A percentile compares a stretch with the other conserved stretches of the same genome.
These are phyloP conservation scores for Oophaga pumilio DNA, from an alignment of 2,113 vertebrate genomes.

Conservation along the genomic window DNA sequence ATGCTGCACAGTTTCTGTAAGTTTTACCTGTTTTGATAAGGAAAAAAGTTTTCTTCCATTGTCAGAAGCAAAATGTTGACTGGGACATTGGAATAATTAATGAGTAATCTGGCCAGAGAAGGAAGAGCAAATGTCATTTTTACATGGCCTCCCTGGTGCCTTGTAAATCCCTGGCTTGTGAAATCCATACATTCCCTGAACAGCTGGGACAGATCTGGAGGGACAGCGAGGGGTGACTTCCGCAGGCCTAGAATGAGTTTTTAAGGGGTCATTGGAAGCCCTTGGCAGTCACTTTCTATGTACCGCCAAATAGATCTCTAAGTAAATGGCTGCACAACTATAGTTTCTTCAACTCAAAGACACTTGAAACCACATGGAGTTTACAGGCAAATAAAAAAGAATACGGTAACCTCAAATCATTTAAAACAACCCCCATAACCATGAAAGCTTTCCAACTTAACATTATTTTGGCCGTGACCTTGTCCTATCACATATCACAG, in stretches of 20 bases:
- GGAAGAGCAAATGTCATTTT: constrained; percentile 1
- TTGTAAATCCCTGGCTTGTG: constrained; percentile 33
- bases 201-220: constrained; percentile 31
- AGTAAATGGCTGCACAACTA: not conserved
- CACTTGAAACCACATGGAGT: not conserved
- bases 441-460: not conserved
- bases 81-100: not conserved
- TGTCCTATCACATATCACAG: constrained; percentile 14
- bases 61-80: not conserved
- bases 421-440: not conserved
- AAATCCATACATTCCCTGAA: constrained; percentile 18
- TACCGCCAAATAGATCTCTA: not conserved
- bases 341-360: not conserved
- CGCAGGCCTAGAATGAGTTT: not conserved
- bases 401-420: not conserved
- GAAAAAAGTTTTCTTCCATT: not conserved
- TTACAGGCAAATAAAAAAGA: not conserved
- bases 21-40: not conserved
- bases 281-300: not conserved
- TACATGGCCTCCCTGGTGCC: constrained; percentile 5
- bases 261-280: not conserved
- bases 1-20: not conserved
- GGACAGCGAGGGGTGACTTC: not conserved
- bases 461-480: not conserved
- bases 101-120: not conserved